Evolutionary conservation across 1,140 invertebrate genomes (phyloP), one percentile per base, ranked within the genome.

Genomic region (Dreissena rostriformis): DNA sequence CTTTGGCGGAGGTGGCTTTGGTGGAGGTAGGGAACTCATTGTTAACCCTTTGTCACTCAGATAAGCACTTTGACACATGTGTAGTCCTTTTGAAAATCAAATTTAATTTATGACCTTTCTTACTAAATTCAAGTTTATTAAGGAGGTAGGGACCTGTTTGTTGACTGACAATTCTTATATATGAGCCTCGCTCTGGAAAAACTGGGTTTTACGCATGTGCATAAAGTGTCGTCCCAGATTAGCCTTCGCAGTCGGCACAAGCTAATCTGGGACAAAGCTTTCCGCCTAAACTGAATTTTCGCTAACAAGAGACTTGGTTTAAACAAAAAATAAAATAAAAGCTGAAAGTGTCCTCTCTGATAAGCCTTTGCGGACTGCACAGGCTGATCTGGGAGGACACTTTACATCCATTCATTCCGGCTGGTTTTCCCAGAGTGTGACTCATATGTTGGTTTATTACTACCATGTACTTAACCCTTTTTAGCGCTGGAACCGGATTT

Each of bases 21-120:
- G 53, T 19, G 17, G 39, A 67, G 2, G 65, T 77, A 49, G 55
- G 67, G 15, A 77, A 77, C 63, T 63, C 53, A 77, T 65, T 28
- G 52, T 51, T 53, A 10, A 29, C n/a, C 74, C 19, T 51, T 14
- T 52, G 29, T 76, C 29, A 24, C 74, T n/a, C n/a, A n/a, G n/a
- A n/a, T n/a, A n/a, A n/a, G n/a, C n/a, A n/a, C n/a, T n/a, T n/a
- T n/a, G n/a, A n/a, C n/a, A n/a, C n/a, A n/a, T n/a, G n/a, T n/a
- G n/a, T n/a, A n/a, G n/a, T n/a, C n/a, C n/a, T n/a, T n/a, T n/a
- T n/a, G n/a, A n/a, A n/a, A n/a, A n/a, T n/a, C n/a, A n/a, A n/a
- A n/a, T n/a, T n/a, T n/a, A n/a, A n/a, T n/a, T n/a, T n/a, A n/a
- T n/a, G n/a, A n/a, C n/a, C n/a, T n/a, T n/a, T n/a, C n/a, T n/a